A percentile compares a stretch with the other conserved stretches of the same genome.
These are phyloP conservation scores for Neocrepidodera transversa DNA, from an alignment of 2,888 invertebrate genomes.

Conservation along the genomic window DNA sequence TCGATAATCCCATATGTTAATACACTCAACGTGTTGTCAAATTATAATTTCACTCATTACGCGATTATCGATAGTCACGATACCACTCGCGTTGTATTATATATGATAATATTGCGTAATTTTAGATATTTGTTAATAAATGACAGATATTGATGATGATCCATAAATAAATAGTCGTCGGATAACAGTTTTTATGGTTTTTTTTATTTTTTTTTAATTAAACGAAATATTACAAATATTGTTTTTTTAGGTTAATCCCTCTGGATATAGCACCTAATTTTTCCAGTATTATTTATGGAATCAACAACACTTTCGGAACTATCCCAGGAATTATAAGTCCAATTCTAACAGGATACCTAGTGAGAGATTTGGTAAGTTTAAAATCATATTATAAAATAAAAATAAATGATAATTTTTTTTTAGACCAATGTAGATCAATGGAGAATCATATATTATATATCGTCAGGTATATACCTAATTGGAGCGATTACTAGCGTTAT, in stretches of 20 bases:
- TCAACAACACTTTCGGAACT: slow-evolving; percentile 31
- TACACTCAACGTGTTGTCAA: no score
- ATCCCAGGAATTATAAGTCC: slow-evolving; percentile 36
- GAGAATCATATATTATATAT: slow-evolving; percentile 6
- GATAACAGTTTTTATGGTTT: no score
- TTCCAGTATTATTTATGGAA: slow-evolving; percentile 31
- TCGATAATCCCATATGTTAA: no score
- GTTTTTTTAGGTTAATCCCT: slow-evolving; percentile 30
- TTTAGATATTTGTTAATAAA: no score
- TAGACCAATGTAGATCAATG: slow-evolving; percentile 5
- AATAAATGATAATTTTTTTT: background rate
- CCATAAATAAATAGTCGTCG: no score
- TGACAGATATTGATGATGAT: no score
- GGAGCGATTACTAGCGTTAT: background rate
- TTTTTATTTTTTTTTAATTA: no score
- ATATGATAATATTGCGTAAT: no score
- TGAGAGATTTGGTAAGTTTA: slow-evolving; percentile 39
- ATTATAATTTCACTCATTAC: no score
- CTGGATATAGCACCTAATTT: slow-evolving; percentile 37
- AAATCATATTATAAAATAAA: background rate
- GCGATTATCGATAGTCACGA: no score
- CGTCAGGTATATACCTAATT: background rate
- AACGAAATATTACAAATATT: no score
- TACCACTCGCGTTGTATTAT: no score
- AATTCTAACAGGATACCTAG: slow-evolving; percentile 35